Conservation (phyloP, 2,797 vertebrate genomes). For the Odontamblyopus rebecca region DNA sequence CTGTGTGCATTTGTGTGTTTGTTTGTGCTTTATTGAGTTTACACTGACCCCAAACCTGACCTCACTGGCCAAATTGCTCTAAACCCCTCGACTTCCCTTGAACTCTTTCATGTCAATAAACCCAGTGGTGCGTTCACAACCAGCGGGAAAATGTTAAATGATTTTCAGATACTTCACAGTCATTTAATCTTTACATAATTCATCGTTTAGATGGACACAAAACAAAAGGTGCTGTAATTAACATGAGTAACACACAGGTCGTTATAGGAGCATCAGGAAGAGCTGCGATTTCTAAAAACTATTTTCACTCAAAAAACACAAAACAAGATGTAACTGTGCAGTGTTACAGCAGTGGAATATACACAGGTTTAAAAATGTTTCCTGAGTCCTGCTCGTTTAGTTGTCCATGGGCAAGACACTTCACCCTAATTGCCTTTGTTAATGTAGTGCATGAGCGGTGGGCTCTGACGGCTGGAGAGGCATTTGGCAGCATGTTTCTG, state of each 20-base stretch:
- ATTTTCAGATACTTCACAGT: neutral
- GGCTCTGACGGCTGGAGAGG: neutral
- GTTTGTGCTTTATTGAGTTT: conserved; percentile 45
- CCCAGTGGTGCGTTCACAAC: neutral
- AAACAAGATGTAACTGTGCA: neutral
- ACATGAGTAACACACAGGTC: neutral
- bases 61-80: conserved; percentile 32
- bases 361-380: neutral
- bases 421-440: neutral
- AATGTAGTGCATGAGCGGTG: neutral
- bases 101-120: conserved; percentile 7
- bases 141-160: neutral
- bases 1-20: conserved; percentile 9
- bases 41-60: conserved; percentile 45
- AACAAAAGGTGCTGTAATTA: neutral
- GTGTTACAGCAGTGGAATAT: neutral
- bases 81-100: conserved; percentile 13
- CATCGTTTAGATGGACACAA: neutral
- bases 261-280: no score
- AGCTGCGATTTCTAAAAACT: no score
- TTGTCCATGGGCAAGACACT: neutral
- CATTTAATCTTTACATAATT: neutral
- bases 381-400: neutral
- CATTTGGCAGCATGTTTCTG: neutral
- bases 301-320: no score